A percentile compares a stretch with the other conserved stretches of the same genome.
Conservation (phyloP, 2,113 vertebrate species). For the Psilopogon haemacephalus region DNA sequence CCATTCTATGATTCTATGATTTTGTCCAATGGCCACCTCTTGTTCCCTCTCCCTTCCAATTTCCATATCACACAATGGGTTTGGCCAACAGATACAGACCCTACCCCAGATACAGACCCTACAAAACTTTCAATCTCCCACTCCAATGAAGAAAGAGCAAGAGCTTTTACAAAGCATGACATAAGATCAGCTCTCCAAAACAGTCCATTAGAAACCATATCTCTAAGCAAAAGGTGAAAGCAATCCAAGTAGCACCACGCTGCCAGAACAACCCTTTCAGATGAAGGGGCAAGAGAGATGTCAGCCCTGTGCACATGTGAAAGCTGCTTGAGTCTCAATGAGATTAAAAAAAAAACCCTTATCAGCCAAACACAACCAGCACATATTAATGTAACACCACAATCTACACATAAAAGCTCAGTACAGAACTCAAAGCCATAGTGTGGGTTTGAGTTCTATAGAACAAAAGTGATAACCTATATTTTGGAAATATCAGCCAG, state of each 20-base stretch:
- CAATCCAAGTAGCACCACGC: neutral
- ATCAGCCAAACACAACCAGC: neutral
- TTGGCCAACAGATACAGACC: neutral
- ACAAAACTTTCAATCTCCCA: neutral
- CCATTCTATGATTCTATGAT: too few species aligned
- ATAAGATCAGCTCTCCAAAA: neutral
- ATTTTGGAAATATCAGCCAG: neutral
- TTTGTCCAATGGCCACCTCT: neutral
- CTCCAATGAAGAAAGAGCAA: neutral
- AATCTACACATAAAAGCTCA: neutral
- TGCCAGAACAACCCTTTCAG: neutral
- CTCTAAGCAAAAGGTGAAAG: neutral
- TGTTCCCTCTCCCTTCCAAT: neutral
- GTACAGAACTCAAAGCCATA: too few species aligned
- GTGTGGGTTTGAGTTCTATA: neutral
- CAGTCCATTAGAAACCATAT: neutral
- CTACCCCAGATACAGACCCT: neutral
- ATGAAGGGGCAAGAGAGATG: neutral
- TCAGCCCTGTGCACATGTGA: neutral
- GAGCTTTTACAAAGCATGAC: neutral
- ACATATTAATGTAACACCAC: neutral
- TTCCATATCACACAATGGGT: neutral
- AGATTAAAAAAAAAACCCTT: neutral
- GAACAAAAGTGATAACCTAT: neutral
- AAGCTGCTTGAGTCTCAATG: neutral